These are phyloP conservation scores for Fragum fragum DNA, from an alignment of 2,888 invertebrate species.

Conservation along the genomic window DNA sequence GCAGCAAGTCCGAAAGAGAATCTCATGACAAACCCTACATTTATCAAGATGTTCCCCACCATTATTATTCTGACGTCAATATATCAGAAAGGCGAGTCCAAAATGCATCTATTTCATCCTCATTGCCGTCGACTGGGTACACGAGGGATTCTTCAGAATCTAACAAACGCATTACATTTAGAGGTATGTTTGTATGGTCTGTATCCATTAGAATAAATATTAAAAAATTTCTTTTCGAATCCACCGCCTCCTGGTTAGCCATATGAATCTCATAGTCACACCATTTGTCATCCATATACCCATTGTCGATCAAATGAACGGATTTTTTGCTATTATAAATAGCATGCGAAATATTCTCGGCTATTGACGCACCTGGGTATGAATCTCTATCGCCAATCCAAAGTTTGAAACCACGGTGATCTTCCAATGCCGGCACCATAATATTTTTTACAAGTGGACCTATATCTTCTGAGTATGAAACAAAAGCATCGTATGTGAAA, in stretches of 20 bases:
- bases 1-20: no score
- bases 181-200: slow-evolving; percentile 35
- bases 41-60: no score
- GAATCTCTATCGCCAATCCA: slow-evolving; percentile 63
- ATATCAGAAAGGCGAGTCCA: slow-evolving; percentile 50
- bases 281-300: slow-evolving; percentile 56
- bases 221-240: slow-evolving; percentile 48
- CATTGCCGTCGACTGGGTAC: slow-evolving; percentile 36
- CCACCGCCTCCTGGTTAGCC: slow-evolving; percentile 54
- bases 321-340: slow-evolving; percentile 60
- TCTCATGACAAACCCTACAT: no score
- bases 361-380: slow-evolving; percentile 51
- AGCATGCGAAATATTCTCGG: slow-evolving; percentile 63
- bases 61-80: not conserved
- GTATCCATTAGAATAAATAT: slow-evolving; percentile 55
- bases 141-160: slow-evolving; percentile 35
- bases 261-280: slow-evolving; percentile 67
- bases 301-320: slow-evolving; percentile 52
- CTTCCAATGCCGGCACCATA: slow-evolving; percentile 57
- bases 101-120: slow-evolving; percentile 44
- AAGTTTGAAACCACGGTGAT: slow-evolving; percentile 28
- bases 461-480: slow-evolving; percentile 52
- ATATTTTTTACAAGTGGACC: slow-evolving; percentile 52
- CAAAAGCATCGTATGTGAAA: slow-evolving; percentile 63
- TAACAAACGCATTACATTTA: slow-evolving; percentile 42